Base-by-base conservation (phyloP, 1,140 invertebrate species). In the Papilio machaon region DNA sequence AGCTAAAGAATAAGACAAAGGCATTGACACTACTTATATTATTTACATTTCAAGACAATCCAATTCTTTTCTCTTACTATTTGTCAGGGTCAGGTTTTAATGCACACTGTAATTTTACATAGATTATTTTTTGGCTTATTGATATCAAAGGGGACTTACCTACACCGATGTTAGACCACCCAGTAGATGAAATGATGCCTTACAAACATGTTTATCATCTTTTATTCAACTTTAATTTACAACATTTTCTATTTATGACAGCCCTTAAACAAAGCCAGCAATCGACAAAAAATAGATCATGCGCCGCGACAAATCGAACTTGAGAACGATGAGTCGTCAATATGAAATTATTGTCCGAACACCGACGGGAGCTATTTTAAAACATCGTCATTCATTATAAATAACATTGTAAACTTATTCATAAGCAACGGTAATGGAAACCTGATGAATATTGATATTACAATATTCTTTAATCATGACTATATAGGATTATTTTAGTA, bases 261-360 rank as follows among this genome's bases (percentile, higher is more conserved):
- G 46, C 74, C 46, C 74, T 75, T 49, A 49, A 75, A 75, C 73
- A 74, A 43, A 74, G 43, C 74, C 19, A 19, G 43, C 4, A 47
- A 23, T 47, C 74, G 19, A 49, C 19, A 49, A 49, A 49, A 75
- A 75, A 75, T 49, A 75, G 35, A 70, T 70, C 64, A 70, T 70
- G 64, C 64, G 13, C 77, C 83, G 86, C 87, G 88, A 90, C 89
- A 89, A 90, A 88, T 89, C 87, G 84, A 90, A 81, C 82, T 43
- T 23, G 52, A 82, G 85, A 78, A 84, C 84, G 89, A 90, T 90
- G 90, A 91, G 87, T 90, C 76, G 86, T 70, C 88, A 85, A 86
- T 86, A 82, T 82, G 17, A 43, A 17, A 19, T 35, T 43, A 79
- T 79, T 79, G 77, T 79, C 47, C 43, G 54, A 10, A 43, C 77